phyloP scores from a whole-genome alignment of 2,113 vertebrate genomes.

The Phocoena phocoena region DNA sequence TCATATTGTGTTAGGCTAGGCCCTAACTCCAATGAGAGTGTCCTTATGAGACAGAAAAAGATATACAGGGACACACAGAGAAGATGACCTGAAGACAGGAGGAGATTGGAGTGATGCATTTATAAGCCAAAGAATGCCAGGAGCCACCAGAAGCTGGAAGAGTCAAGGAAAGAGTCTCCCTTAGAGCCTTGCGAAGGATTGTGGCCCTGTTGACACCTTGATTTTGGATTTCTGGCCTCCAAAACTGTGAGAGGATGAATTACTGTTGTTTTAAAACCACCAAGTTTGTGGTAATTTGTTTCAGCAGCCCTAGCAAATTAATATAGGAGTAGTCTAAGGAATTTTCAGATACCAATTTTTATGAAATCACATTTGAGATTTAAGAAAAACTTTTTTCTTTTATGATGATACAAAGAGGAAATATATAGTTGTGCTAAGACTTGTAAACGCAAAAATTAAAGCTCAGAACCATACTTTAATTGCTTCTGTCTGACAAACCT shows the following conservation, averaged over 20 bases:
- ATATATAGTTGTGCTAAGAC: background rate
- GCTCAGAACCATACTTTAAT: background rate
- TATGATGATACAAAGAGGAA: background rate
- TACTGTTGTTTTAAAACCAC: background rate
- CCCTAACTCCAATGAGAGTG: background rate
- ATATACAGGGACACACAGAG: background rate
- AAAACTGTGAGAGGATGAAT: background rate
- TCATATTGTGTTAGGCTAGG: background rate
- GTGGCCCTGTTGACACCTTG: background rate
- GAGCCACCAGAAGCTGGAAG: background rate
- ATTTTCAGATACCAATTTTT: conserved; percentile 21
- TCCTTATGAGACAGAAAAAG: background rate
- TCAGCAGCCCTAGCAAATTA: background rate
- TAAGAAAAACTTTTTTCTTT: background rate
- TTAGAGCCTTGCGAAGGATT: background rate
- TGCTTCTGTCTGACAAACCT: background rate
- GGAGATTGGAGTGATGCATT: background rate
- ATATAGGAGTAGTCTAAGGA: background rate
- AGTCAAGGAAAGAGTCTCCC: background rate
- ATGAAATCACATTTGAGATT: background rate
- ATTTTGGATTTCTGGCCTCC: background rate
- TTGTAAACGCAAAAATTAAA: background rate
- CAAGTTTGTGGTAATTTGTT: background rate
- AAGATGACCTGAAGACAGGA: background rate
- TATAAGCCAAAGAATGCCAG: background rate